Base-by-base conservation (phyloP, 2,888 invertebrate genomes). In the Heliconius erato region DNA sequence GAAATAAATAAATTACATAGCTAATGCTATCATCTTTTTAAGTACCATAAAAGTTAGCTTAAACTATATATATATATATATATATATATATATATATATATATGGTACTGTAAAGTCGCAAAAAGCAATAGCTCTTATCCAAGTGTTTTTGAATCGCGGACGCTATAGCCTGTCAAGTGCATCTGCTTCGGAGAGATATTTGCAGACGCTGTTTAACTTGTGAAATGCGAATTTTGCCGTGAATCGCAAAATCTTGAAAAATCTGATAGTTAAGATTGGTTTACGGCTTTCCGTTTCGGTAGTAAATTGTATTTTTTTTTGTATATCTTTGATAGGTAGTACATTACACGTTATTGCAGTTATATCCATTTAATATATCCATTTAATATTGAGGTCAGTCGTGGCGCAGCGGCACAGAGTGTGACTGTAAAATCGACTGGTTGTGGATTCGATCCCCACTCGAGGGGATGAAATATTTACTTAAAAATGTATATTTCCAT, bases 101-200 rank as follows among this genome's bases (percentile, higher is more conserved):
- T 40, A 40, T 40, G 49, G 49, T 23, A 74, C n/a, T n/a, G 23
- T n/a, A n/a, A 32, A 35, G n/a, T 74, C 32, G 74, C 54, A 59
- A 74, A 74, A 32, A n/a, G 74, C 32, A 59, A 74, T 74, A 59
- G 74, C 74, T 74, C 74, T 74, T 74, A 59, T 74, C 74, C 74
- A 85, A 85, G 84, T 85, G 86, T 84, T 85, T 85, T 81, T 67
- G 82, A 35, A 79, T 68, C 82, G 84, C 79, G 76, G 83, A 84
- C 59, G 74, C 83, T 79, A 77, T 65, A 84, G 85, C 83, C 83
- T 83, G 85, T 86, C 85, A 85, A 86, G 83, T 85, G 81, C 85
- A 85, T 85, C 84, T 85, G 83, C 85, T 81, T 83, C 79, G 80
- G 83, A 79, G 81, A 85, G 84, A 86, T 85, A 84, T 86, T 85